Evolutionary conservation across 2,797 vertebrate genomes (phyloP).

Genomic region (Takifugu ocellatus): DNA sequence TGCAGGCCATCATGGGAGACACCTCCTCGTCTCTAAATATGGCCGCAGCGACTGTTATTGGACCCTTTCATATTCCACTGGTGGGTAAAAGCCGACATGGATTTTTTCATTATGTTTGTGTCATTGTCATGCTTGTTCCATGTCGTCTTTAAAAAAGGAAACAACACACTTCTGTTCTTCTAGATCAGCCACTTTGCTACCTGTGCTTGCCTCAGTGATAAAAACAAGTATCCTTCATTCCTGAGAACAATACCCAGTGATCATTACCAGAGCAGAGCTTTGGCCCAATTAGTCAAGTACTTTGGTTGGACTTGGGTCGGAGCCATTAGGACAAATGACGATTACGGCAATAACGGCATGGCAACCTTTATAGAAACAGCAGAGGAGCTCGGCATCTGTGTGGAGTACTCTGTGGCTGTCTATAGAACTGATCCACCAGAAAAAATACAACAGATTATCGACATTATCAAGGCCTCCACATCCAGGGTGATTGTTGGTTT

Average conservation of each 20-base stretch:
- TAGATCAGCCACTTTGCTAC: slow-evolving; percentile 80
- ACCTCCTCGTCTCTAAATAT: slow-evolving; percentile 63
- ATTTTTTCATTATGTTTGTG: no score
- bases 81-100: slow-evolving; percentile 51
- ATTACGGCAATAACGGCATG: slow-evolving; percentile 73
- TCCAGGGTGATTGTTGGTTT: slow-evolving; percentile 76
- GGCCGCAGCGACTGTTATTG: slow-evolving; percentile 66
- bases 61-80: slow-evolving; percentile 75
- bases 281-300: slow-evolving; percentile 72
- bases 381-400: slow-evolving; percentile 70
- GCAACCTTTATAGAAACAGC: slow-evolving; percentile 64
- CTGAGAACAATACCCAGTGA: slow-evolving; percentile 80
- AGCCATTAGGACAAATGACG: slow-evolving; percentile 66
- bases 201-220: slow-evolving; percentile 76
- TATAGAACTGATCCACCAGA: slow-evolving; percentile 65
- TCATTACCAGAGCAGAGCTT: slow-evolving; percentile 74
- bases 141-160: no score
- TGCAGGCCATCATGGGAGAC: slow-evolving; percentile 73
- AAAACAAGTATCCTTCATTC: slow-evolving; percentile 72
- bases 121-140: not conserved
- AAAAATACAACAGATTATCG: slow-evolving; percentile 54
- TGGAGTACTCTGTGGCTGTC: slow-evolving; percentile 74
- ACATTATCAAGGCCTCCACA: slow-evolving; percentile 63
- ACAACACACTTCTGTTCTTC: no score
- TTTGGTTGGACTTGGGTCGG: slow-evolving; percentile 80